A percentile compares a stretch with the other conserved stretches of the same genome.
These are phyloP conservation scores for Caenorhabditis auriculariae DNA, from an alignment of 2,888 invertebrate genomes.

Conservation along the genomic window DNA sequence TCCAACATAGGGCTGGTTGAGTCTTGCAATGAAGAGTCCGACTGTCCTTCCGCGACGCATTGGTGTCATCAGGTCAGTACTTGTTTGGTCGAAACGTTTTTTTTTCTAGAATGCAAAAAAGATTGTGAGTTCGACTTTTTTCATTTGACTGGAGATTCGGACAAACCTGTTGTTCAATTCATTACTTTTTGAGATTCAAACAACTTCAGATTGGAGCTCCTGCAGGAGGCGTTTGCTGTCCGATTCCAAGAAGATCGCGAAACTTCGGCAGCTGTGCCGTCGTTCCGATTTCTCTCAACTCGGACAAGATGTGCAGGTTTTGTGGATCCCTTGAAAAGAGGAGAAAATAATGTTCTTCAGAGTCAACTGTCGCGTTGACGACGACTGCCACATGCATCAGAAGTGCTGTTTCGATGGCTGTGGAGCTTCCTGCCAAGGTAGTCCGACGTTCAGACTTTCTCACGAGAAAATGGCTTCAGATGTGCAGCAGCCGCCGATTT, in stretches of 20 bases:
- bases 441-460: neutral
- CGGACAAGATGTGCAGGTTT: slow-evolving; percentile 22
- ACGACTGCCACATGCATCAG: slow-evolving; percentile 38
- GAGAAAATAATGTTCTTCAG: slow-evolving; percentile 1
- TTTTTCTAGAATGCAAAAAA: neutral
- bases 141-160: neutral
- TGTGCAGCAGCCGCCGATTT: slow-evolving; percentile 12
- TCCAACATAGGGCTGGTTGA: slow-evolving; percentile 39
- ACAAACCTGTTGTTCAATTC: too few species aligned
- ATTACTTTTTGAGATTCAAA: neutral
- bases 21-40: slow-evolving; percentile 34
- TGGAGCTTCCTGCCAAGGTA: slow-evolving; percentile 38
- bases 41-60: slow-evolving; percentile 41
- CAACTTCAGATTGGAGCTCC: slow-evolving; percentile 25
- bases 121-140: neutral
- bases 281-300: slow-evolving; percentile 24
- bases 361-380: slow-evolving; percentile 38
- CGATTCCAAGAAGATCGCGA: slow-evolving; percentile 21
- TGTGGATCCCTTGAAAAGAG: too few species aligned
- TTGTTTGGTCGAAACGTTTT: too few species aligned
- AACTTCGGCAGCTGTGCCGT: slow-evolving; percentile 40
- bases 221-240: slow-evolving; percentile 54
- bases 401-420: slow-evolving; percentile 61
- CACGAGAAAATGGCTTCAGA: slow-evolving; percentile 1
- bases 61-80: slow-evolving; percentile 50